A percentile compares a stretch with the other conserved stretches of the same genome.
phyloP scores from a whole-genome alignment of 2,888 invertebrate genomes.

The Mythimna albipuncta region DNA sequence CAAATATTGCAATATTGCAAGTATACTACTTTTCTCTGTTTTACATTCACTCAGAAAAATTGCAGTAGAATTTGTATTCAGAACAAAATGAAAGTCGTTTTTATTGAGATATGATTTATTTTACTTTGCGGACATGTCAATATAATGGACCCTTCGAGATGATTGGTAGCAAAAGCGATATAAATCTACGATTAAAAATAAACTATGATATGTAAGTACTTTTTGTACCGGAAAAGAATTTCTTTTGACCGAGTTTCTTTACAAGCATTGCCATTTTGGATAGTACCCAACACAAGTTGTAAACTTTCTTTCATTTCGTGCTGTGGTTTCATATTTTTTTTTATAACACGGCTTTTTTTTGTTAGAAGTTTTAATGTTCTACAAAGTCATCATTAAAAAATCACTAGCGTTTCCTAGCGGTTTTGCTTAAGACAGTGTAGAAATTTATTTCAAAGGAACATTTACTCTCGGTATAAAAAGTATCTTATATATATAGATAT shows the following conservation, averaged over 20 bases:
- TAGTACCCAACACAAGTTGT: conserved; percentile 29
- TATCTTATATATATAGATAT: too few species aligned
- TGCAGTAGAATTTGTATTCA: neutral
- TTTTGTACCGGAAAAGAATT: conserved; percentile 2
- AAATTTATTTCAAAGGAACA: too few species aligned
- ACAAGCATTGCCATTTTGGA: conserved; percentile 35
- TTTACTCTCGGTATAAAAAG: too few species aligned
- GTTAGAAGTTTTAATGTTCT: neutral
- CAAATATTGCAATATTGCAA: conserved; percentile 9
- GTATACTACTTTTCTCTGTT: neutral
- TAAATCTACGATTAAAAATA: conserved; percentile 9
- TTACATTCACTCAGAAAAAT: neutral
- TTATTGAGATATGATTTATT: neutral
- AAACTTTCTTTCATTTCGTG: conserved; percentile 24
- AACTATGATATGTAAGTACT: neutral
- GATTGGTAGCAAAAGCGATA: neutral
- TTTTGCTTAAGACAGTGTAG: too few species aligned
- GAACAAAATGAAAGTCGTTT: neutral
- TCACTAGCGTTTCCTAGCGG: too few species aligned
- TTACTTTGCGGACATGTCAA: neutral
- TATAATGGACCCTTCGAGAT: neutral
- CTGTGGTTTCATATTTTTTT: conserved; percentile 16
- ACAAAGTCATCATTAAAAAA: neutral
- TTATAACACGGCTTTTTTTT: conserved; percentile 3
- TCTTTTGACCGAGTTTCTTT: conserved; percentile 24